phyloP scores from a whole-genome alignment of 2,797 vertebrate species.

The Clamator glandarius region DNA sequence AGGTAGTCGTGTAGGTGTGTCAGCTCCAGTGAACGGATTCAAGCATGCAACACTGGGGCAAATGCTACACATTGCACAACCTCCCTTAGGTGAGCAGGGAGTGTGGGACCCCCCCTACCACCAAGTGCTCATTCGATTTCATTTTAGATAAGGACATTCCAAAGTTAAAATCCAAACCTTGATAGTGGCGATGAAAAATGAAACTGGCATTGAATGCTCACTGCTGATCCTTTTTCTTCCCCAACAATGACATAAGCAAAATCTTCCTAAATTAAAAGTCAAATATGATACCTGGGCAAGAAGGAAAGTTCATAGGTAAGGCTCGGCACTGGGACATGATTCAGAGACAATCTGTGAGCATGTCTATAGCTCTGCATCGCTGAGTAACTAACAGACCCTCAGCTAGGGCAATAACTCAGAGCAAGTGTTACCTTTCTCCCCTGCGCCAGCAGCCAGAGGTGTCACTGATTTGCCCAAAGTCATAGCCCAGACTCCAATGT shows the following conservation, averaged over 20 bases:
- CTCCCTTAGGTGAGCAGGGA: neutral
- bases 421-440: neutral
- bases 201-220: neutral
- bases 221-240: neutral
- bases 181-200: conserved; percentile 33
- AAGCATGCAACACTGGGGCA: neutral
- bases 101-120: neutral
- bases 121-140: conserved; percentile 51
- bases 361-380: neutral
- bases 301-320: neutral
- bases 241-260: neutral
- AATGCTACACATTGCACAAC: neutral
- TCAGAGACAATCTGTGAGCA: neutral
- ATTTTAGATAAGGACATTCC: conserved; percentile 62
- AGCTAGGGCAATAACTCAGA: neutral
- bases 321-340: neutral
- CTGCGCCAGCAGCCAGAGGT: neutral
- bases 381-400: conserved; percentile 2
- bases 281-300: neutral
- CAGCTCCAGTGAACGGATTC: neutral
- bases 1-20: neutral
- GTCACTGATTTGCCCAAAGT: neutral
- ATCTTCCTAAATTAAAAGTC: neutral
- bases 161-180: conserved; percentile 34
- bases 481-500: neutral